Percentiles rank a stretch among this genome's conserved stretches.
Evolutionary conservation across 1,140 invertebrate species (phyloP).

Genomic region (Panagrolaimus sp.): DNA sequence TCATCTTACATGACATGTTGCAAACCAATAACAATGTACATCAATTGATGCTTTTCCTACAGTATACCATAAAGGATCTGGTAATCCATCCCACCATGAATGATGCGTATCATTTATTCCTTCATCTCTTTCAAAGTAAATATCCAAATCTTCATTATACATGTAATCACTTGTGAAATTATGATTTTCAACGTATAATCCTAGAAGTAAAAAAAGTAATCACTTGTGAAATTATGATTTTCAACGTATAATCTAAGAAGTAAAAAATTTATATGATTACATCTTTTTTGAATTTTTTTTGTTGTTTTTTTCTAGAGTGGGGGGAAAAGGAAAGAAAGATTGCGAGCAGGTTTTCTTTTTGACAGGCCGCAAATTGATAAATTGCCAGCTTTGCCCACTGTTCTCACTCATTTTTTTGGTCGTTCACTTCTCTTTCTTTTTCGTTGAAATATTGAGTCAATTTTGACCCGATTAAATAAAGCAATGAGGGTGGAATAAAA

Average conservation of each 20-base stretch:
- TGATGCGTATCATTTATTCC: slow-evolving; percentile 52
- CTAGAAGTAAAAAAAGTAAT: too few species aligned
- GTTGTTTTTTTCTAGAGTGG: too few species aligned
- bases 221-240: slow-evolving; percentile 10
- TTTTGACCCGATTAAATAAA: too few species aligned
- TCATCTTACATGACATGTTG: slow-evolving; percentile 51
- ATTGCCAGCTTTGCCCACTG: slow-evolving; percentile 8
- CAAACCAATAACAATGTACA: slow-evolving; percentile 58
- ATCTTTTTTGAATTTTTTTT: slow-evolving; percentile 22
- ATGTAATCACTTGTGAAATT: slow-evolving; percentile 57
- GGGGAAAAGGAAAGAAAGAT: too few species aligned
- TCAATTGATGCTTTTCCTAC: slow-evolving; percentile 53
- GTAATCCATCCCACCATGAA: slow-evolving; percentile 44
- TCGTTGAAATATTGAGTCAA: too few species aligned
- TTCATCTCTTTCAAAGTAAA: slow-evolving; percentile 51
- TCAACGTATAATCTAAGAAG: too few species aligned
- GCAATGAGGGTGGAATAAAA: too few species aligned
- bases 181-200: slow-evolving; percentile 56
- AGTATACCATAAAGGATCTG: slow-evolving; percentile 54
- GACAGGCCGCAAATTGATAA: slow-evolving; percentile 7
- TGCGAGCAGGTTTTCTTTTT: not conserved
- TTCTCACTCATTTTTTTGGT: slow-evolving; percentile 20
- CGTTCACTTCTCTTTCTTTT: slow-evolving; percentile 14
- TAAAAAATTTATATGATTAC: slow-evolving; percentile 10
- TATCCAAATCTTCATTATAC: slow-evolving; percentile 43